phyloP scores from a whole-genome alignment of 2,113 vertebrate species.

The Pristiophorus japonicus region DNA sequence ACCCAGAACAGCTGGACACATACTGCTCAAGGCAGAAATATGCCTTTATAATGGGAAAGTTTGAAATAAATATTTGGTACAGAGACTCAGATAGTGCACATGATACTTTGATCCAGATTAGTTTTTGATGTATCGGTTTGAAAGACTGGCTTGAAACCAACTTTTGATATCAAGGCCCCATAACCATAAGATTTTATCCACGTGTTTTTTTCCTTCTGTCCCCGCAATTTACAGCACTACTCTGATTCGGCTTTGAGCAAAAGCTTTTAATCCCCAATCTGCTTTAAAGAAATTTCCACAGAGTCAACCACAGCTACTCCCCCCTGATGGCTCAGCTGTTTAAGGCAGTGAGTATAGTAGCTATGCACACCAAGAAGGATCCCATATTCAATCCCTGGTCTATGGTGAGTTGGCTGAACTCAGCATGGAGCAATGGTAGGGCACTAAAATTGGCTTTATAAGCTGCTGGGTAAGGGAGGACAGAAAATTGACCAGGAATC shows the following conservation, averaged over 20 bases:
- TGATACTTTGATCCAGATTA: not conserved
- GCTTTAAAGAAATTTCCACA: not conserved
- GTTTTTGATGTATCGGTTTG: not conserved
- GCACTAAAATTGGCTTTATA: not conserved
- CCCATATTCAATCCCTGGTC: not conserved
- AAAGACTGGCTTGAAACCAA: not conserved
- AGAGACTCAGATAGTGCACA: not conserved
- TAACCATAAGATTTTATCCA: not conserved
- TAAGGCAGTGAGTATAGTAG: not conserved
- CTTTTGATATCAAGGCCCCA: not conserved
- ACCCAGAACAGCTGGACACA: not conserved
- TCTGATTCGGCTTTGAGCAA: not conserved
- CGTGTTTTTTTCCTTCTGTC: not conserved
- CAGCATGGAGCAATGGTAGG: not conserved
- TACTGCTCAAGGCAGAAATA: not conserved
- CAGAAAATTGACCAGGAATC: not conserved
- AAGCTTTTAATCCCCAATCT: not conserved
- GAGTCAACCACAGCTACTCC: not conserved
- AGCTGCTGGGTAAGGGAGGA: not conserved
- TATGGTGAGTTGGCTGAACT: not conserved
- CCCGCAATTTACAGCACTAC: not conserved
- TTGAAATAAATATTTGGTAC: constrained; percentile 10
- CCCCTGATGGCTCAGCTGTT: not conserved
- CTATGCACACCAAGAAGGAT: not conserved
- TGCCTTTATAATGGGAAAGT: not conserved